A percentile compares a stretch with the other conserved stretches of the same genome.
Conservation (phyloP, 2,797 vertebrate species). For the Anguilla anguilla region DNA sequence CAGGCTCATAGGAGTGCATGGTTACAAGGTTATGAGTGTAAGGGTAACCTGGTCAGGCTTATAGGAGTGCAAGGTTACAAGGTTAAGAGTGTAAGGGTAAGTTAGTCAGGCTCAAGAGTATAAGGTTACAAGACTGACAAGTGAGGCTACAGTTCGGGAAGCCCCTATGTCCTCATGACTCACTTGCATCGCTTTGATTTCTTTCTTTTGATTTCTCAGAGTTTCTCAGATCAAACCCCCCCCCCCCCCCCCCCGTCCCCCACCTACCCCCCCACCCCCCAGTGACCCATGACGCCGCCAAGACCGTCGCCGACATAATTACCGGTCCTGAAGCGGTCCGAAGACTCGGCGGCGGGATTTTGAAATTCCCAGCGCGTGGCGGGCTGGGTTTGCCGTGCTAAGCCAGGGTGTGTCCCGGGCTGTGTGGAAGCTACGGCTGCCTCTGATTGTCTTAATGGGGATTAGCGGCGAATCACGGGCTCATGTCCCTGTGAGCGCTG, state of each 20-base stretch:
- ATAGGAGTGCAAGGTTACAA: no score
- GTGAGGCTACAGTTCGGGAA: neutral
- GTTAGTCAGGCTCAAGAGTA: no score
- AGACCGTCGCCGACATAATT: neutral
- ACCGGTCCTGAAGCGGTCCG: neutral
- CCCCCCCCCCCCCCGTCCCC: neutral
- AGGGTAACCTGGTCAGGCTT: no score
- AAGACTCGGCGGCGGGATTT: neutral
- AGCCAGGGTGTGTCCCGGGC: neutral
- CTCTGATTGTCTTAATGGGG: conserved; percentile 24
- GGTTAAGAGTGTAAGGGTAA: no score
- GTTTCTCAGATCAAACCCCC: neutral
- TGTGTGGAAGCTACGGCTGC: neutral
- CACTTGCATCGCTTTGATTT: neutral
- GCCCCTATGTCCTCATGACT: neutral
- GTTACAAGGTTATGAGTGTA: neutral
- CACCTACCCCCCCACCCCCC: no score
- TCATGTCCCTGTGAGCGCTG: conserved; percentile 9
- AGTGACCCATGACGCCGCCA: neutral
- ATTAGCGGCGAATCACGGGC: conserved; percentile 12
- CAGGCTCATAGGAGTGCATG: neutral
- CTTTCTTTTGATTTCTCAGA: neutral
- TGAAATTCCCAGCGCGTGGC: neutral
- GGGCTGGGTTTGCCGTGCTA: neutral
- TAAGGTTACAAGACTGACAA: neutral